Base-by-base conservation (phyloP, 2,888 invertebrate genomes). In the Lochmaea capreae region DNA sequence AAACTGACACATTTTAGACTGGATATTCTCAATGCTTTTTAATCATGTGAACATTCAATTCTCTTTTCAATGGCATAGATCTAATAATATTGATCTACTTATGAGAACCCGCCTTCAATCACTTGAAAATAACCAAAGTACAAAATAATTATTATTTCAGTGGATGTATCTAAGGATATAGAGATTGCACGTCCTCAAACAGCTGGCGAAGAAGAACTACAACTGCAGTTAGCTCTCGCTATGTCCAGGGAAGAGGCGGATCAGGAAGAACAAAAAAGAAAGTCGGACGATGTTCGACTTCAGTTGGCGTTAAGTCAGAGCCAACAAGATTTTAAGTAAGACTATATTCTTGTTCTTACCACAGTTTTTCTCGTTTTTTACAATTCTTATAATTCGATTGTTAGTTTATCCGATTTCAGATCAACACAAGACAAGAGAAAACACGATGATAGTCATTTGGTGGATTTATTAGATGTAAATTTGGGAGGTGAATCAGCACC, bases 171-270 rank as follows among this genome's bases (percentile, higher is more conserved):
- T 1, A 89, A 91, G 71, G 97, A 97, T 81, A 89, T 97, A 81
- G 98, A 98, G 88, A 92, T 95, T 86, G 98, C 98, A 65, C 92
- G 99, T 72, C 99, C 99, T 5, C 95, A 97, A 82, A 98, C 98
- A 0, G 95, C 96, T 0, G 98, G 98, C 4, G 99, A 99, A 87
- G 99, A 99, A 88, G 99, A 99, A 87, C 90, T 99, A 78, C 99
- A 99, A 88, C 90, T 99, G 80, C 99, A 99, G 89, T 90, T 99
- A 84, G 99, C 99, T 65, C 90, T 99, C 85, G 99, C 99, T 71
- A 98, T 99, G 96, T 97, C 97, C 65, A 93, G 98, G 77, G 99
- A 99, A 88, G 99, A 99, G 89, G 98, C 98, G 43, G 99, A 99
- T 85, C 94, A 97, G 82, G 98, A 98, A 87, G 97, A 98, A 88